phyloP scores from a whole-genome alignment of 2,888 invertebrate genomes.

The Melolontha melolontha region DNA sequence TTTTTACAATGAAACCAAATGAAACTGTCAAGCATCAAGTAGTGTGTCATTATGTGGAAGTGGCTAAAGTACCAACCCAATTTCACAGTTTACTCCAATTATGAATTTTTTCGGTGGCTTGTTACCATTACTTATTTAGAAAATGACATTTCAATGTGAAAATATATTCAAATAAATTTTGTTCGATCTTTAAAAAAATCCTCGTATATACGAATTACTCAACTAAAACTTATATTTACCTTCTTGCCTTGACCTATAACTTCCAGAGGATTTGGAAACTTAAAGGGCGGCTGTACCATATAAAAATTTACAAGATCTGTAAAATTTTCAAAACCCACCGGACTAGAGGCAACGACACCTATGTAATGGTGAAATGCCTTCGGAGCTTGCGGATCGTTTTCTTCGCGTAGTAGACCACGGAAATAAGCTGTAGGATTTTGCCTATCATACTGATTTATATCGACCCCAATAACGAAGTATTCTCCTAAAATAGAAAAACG shows the following conservation, averaged over 20 bases:
- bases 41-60: too few relatives aligned
- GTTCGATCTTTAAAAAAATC: too few relatives aligned
- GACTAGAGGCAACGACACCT: constrained; percentile 83
- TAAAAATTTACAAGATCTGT: constrained; percentile 83
- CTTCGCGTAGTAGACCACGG: constrained; percentile 78
- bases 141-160: too few relatives aligned
- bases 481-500: constrained; percentile 73
- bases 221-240: constrained; percentile 50
- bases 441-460: constrained; percentile 87
- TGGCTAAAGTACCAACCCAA: too few relatives aligned
- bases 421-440: constrained; percentile 84
- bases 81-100: too few relatives aligned
- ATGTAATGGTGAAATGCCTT: constrained; percentile 85
- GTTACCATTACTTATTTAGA: too few relatives aligned
- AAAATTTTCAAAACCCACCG: constrained; percentile 80
- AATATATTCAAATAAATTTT: too few relatives aligned
- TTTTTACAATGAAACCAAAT: too few relatives aligned
- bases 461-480: constrained; percentile 93
- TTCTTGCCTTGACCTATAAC: constrained; percentile 80
- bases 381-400: constrained; percentile 71
- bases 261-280: constrained; percentile 83
- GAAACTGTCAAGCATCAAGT: too few relatives aligned
- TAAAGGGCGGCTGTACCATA: constrained; percentile 88
- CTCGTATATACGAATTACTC: background rate
- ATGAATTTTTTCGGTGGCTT: too few relatives aligned